Percentiles rank a stretch among this genome's conserved stretches.
These are phyloP conservation scores for Pampusana beccarii DNA, from an alignment of 2,113 vertebrate species.

Conservation along the genomic window DNA sequence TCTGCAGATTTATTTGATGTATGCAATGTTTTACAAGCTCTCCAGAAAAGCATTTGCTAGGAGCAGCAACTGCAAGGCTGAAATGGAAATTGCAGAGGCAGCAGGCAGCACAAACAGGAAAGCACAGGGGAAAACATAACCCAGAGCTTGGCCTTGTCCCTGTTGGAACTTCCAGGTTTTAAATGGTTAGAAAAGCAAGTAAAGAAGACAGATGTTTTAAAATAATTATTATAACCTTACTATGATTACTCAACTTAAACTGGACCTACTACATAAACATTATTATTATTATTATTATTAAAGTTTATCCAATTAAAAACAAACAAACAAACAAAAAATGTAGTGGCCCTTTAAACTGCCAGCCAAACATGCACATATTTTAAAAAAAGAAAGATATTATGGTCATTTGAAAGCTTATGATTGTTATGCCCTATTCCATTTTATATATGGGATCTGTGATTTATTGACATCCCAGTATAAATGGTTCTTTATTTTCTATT, in stretches of 20 bases:
- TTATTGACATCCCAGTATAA: conserved; percentile 72
- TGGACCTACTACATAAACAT: background rate
- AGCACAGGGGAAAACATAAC: background rate
- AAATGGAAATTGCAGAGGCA: background rate
- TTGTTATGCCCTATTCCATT: conserved; percentile 55
- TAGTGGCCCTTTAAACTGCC: background rate
- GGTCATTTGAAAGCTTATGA: conserved; percentile 43
- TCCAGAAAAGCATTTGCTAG: background rate
- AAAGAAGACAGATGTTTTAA: background rate
- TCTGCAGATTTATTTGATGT: conserved; percentile 31
- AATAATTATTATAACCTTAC: background rate
- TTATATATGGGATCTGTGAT: conserved; percentile 65
- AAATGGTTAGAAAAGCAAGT: background rate
- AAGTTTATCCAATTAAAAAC: background rate
- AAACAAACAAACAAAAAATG: background rate
- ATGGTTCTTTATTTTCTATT: conserved; percentile 77
- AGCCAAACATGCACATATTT: background rate
- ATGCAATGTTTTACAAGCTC: background rate
- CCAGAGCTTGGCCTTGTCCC: background rate
- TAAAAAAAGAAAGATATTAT: background rate
- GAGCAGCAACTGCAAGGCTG: background rate
- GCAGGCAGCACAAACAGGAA: background rate
- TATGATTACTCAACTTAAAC: background rate
- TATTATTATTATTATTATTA: background rate
- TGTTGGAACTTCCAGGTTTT: background rate